Conservation (phyloP, 2,797 vertebrate genomes). For the Ciconia nigra region DNA sequence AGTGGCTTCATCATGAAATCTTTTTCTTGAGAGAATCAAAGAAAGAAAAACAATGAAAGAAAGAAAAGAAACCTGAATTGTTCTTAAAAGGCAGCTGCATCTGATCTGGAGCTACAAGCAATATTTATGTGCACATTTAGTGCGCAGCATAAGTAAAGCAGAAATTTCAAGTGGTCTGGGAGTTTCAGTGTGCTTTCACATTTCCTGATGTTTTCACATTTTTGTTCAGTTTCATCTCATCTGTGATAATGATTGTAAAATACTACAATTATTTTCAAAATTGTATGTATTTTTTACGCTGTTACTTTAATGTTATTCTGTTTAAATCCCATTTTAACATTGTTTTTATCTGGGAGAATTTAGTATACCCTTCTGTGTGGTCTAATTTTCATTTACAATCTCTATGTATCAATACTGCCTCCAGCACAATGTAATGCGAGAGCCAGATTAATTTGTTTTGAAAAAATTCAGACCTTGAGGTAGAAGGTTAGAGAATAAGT, state of each 20-base stretch:
- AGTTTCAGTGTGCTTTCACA: background rate
- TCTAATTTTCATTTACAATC: background rate
- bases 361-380: background rate
- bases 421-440: background rate
- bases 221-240: background rate
- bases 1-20: background rate
- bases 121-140: background rate
- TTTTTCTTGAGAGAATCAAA: background rate
- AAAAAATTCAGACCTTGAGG: background rate
- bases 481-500: background rate
- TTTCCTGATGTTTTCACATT: background rate
- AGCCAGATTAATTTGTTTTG: slow-evolving; percentile 4
- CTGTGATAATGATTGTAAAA: background rate
- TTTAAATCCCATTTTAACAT: background rate
- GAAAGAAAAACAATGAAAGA: background rate
- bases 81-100: background rate
- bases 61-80: background rate
- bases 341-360: background rate
- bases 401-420: background rate
- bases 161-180: background rate
- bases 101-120: background rate
- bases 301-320: background rate
- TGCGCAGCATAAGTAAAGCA: background rate
- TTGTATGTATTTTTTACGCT: background rate
- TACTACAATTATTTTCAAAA: background rate